Evolutionary conservation across 2,113 vertebrate genomes (phyloP).

Genomic region (Cacatua alba): DNA sequence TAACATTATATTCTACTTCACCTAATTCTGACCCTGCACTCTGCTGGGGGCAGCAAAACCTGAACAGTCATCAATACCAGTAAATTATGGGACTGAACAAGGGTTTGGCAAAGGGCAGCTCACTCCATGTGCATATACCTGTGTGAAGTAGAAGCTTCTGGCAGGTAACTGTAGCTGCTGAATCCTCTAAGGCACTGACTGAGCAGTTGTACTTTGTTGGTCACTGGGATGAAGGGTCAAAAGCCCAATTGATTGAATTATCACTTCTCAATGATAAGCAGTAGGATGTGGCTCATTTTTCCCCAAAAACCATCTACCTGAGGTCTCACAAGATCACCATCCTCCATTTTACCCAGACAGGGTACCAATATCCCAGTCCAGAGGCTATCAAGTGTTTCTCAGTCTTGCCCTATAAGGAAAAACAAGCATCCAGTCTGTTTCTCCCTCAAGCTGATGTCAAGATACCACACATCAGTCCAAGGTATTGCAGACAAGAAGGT

Average conservation of each 20-base stretch:
- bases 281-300: neutral
- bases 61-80: neutral
- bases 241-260: neutral
- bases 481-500: neutral
- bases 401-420: neutral
- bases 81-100: neutral
- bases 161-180: neutral
- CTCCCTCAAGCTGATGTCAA: neutral
- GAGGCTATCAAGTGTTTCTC: neutral
- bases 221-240: neutral
- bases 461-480: neutral
- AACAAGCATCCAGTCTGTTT: neutral
- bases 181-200: neutral
- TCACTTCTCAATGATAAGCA: neutral
- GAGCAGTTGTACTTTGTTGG: neutral
- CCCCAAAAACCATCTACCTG: neutral
- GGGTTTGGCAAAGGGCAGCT: neutral
- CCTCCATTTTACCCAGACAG: neutral
- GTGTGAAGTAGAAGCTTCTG: neutral
- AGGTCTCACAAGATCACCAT: neutral
- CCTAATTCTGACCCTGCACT: neutral
- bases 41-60: neutral
- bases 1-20: neutral
- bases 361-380: neutral
- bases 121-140: fast-evolving